Evolutionary conservation across 2,797 vertebrate species (phyloP), one percentile per base, ranked within the genome.

Genomic region (Mus minutoides): DNA sequence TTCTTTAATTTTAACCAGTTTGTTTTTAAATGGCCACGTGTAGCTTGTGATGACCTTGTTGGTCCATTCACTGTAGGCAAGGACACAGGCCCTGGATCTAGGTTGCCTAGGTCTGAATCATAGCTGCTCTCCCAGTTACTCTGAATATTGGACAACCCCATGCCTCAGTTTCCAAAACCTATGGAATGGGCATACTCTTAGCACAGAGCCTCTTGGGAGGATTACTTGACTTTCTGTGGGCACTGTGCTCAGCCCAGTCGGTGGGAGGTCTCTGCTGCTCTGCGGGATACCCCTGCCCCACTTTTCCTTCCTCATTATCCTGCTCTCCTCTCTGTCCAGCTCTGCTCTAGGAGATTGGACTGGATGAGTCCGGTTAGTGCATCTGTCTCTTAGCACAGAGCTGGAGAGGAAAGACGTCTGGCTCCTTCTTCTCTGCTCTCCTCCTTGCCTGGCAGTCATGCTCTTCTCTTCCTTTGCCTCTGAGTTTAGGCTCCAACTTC

Each of bases 191-290:
- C 24, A 26, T 52, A 67, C 52, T 40, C n/a, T 54, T 16, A 76
- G 56, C 1, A 16, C 52, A 12, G 11, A 2, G 64, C 17, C 16
- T 62, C 88, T 82, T 82, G 67, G 0, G 0, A 76, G 89, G 69
- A 76, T 76, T 6, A 8, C 64, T 0, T 12, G 58, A 62, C n/a
- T 49, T 67, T 5, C 26, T 8, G 2, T 3, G 31, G 0, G 1
- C 17, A 31, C 54, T 19, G 29, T 17, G 58, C 37, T 83, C 62
- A 2, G 1, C 14, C 43, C 37, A 89, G 69, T 34, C n/a, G 17
- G 0, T 22, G 56, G 34, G 54, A 19, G 9, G 19, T 10, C 31
- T 1, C 0, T 24, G n/a, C 40, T 54, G 4, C 40, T 0, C 2
- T 52, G 69, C 37, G 14, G 21, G 43, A 19, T 14, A 31, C 29